phyloP scores from a whole-genome alignment of 2,888 invertebrate genomes.

The Ceramica pisi region DNA sequence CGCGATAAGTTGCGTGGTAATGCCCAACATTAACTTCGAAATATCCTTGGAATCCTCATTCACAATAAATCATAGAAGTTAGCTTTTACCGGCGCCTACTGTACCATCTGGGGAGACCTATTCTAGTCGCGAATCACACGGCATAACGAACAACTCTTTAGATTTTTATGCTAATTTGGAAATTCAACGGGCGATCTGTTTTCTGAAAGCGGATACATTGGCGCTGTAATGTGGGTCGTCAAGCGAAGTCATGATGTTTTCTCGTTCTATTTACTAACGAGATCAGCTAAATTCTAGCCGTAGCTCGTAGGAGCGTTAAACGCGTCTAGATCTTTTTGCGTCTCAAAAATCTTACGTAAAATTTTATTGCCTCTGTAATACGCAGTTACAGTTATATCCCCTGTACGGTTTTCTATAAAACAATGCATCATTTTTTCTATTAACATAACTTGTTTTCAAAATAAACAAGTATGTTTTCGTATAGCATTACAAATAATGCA shows the following conservation, averaged over 20 bases:
- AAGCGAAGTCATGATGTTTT: constrained; percentile 41
- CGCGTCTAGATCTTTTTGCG: constrained; percentile 17
- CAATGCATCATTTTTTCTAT: constrained; percentile 21
- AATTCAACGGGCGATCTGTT: constrained; percentile 57
- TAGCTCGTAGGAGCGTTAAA: constrained; percentile 22
- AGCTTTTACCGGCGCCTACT: background rate
- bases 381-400: constrained; percentile 12
- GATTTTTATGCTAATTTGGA: constrained; percentile 61
- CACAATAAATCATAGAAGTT: background rate
- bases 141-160: constrained; percentile 44
- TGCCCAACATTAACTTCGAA: background rate
- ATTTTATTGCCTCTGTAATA: constrained; percentile 20
- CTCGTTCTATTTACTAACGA: constrained; percentile 57
- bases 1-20: too few species aligned
- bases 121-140: constrained; percentile 44
- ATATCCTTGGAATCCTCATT: background rate
- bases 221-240: constrained; percentile 51
- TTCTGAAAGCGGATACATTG: constrained; percentile 59
- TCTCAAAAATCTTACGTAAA: constrained; percentile 10
- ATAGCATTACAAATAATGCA: constrained; percentile 33
- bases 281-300: constrained; percentile 40
- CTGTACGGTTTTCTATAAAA: constrained; percentile 10
- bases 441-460: constrained; percentile 41
- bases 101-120: constrained; percentile 19
- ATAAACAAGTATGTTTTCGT: constrained; percentile 22